These are phyloP conservation scores for Andrena bucephala DNA, from an alignment of 2,888 invertebrate genomes.

Conservation along the genomic window DNA sequence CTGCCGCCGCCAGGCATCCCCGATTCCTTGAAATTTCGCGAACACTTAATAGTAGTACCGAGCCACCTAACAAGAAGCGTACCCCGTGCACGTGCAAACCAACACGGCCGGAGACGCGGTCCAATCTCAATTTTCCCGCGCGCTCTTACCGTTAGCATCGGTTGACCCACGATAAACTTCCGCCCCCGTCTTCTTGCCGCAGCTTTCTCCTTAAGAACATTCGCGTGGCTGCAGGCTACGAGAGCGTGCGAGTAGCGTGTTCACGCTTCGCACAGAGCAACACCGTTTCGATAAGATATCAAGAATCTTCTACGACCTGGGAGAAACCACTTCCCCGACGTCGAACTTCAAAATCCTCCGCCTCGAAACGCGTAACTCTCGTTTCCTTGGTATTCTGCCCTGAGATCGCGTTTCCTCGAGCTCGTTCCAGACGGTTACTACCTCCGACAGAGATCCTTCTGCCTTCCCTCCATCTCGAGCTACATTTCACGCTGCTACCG, in stretches of 20 bases:
- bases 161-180: slow-evolving; percentile 52
- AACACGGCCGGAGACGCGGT: slow-evolving; percentile 28
- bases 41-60: slow-evolving; percentile 37
- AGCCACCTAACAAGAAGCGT: slow-evolving; percentile 45
- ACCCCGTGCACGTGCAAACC: slow-evolving; percentile 4
- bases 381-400: slow-evolving; percentile 26
- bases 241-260: slow-evolving; percentile 7
- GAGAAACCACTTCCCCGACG: neutral
- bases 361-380: slow-evolving; percentile 3
- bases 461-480: slow-evolving; percentile 6
- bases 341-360: neutral
- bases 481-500: neutral
- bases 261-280: neutral
- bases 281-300: neutral
- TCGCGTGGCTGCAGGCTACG: neutral
- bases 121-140: slow-evolving; percentile 50
- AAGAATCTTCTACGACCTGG: neutral
- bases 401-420: slow-evolving; percentile 21
- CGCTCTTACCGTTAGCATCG: slow-evolving; percentile 38
- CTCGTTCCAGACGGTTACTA: slow-evolving; percentile 1
- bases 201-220: slow-evolving; percentile 29
- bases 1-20: slow-evolving; percentile 36
- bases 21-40: slow-evolving; percentile 65
- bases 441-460: slow-evolving; percentile 37
- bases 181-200: neutral